Base-by-base conservation (phyloP, 2,888 invertebrate species). In the Lepidonotus clava region DNA sequence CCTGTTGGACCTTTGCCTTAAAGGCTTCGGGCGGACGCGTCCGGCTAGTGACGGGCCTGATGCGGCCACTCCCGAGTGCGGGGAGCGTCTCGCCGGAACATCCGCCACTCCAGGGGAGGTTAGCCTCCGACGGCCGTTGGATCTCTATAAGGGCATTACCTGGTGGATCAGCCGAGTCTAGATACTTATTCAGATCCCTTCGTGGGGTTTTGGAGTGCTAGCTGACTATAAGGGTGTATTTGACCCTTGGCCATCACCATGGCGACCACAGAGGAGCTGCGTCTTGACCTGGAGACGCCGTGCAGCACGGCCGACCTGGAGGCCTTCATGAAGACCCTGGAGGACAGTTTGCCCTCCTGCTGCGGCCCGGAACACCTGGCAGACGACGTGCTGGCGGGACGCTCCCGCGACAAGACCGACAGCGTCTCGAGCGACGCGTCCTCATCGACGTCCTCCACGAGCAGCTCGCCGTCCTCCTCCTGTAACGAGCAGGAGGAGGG, bases 251-350 rank as follows among this genome's bases (percentile, higher is more conserved):
- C 21, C 80, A 28, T 46, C 51, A 46, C 28, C 80, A 80, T 80
- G 80, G 28, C 80, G 28, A 46, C 51, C 6, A 38, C 36, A 1
- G 46, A 80, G 46, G 28, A 28, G 41, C 24, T 71, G 28, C 80
- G 51, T 24, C 34, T 80, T 2, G 34, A 41, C 2, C 51, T 46
- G 41, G 51, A 71, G 71, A 24, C 18, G 14, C 2, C 14, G 32
- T 28, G 32, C 46, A 32, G 24, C 46, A 28, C 41, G 5, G 51
- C 24, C 24, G 80, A 80, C 80, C 80, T 80, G 41, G 80, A 80
- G 46, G 80, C 80, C 32, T 46, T 80, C n/a, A 80, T 80, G 80
- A 80, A 80, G 80, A 32, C 80, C 46, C 80, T 80, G 80, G 80
- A 80, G 80, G 80, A 80, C 1, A 24, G 24, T 1, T 21, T 80